Percentiles rank a stretch among this genome's conserved stretches.
phyloP scores from a whole-genome alignment of 1,140 invertebrate species.

The Drosophila willistoni region DNA sequence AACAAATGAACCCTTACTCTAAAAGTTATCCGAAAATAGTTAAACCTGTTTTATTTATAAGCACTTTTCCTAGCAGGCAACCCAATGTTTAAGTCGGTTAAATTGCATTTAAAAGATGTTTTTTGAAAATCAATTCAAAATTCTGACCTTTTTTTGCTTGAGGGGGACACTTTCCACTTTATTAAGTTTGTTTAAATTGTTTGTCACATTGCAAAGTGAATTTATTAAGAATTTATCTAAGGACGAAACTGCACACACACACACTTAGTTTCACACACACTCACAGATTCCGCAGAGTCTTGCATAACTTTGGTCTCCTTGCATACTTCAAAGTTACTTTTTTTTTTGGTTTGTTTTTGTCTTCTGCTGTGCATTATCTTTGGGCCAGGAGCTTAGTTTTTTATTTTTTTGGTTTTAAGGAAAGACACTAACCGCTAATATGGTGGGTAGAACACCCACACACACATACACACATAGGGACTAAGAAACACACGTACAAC shows the following conservation, averaged over 20 bases:
- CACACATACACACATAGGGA: conserved; percentile 13
- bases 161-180: conserved; percentile 1
- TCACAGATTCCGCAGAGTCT: not conserved
- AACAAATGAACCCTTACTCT: too few species aligned
- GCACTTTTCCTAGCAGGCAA: too few species aligned
- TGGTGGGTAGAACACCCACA: conserved; percentile 39
- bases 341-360: conserved; percentile 2
- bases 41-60: too few species aligned
- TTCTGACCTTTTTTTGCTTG: not conserved
- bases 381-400: conserved; percentile 16
- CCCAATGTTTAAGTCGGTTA: too few species aligned
- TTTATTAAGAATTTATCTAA: conserved; percentile 12
- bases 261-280: not conserved
- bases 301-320: conserved; percentile 36
- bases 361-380: conserved; percentile 35
- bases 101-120: too few species aligned
- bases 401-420: conserved; percentile 11
- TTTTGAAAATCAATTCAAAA: not conserved
- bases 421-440: conserved; percentile 62
- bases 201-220: conserved; percentile 14
- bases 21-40: too few species aligned
- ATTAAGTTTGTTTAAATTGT: conserved; percentile 14
- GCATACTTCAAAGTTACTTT: conserved; percentile 10
- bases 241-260: conserved; percentile 4
- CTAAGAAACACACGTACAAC: conserved; percentile 29